Evolutionary conservation across 2,888 invertebrate genomes (phyloP), one percentile per base, ranked within the genome.

Genomic region (Didymodactylos carnosus): DNA sequence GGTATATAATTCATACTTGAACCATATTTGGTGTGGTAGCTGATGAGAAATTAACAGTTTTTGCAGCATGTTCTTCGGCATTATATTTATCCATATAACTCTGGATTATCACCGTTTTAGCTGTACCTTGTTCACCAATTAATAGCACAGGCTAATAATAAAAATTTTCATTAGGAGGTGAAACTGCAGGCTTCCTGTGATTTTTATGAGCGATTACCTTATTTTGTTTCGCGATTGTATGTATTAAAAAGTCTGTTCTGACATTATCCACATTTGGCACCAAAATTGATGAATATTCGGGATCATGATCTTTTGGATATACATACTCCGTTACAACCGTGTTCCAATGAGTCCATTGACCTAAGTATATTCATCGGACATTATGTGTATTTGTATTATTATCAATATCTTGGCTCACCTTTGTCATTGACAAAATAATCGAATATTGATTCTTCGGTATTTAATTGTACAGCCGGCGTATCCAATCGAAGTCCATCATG

Each of bases 61-160:
- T 87, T 49, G 89, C 89, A 81, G 94, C 86, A 82, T 91, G 90
- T 79, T 91, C 91, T 76, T 85, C 85, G 0, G 91, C 88, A 84
- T 92, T 92, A 41, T 89, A 87, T 80, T 89, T 90, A 80, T 89
- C 90, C 89, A 93, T 91, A 82, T 91, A 94, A 5, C 91, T 89
- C 82, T 94, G 94, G 88, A 95, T 91, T 90, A 94, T 94, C 1
- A 94, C 92, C 0, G 94, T 94, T 85, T 95, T 95, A 0, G 93
- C 95, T 0, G 94, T 93, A 10, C 95, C 94, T 84, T 93, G 94
- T 82, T 83, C 83, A 72, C 77, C 77, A 35, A 76, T 77, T 4
- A 77, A 43, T 11, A 77, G 70, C 25, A 77, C 77, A 35, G 62
- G n/a, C 62, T 62, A 35, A 19, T 35, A 49, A 4, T 19, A 49